Percentiles rank a stretch among this genome's conserved stretches.
phyloP scores from a whole-genome alignment of 2,797 vertebrate species.

The Jordanella pulchra region DNA sequence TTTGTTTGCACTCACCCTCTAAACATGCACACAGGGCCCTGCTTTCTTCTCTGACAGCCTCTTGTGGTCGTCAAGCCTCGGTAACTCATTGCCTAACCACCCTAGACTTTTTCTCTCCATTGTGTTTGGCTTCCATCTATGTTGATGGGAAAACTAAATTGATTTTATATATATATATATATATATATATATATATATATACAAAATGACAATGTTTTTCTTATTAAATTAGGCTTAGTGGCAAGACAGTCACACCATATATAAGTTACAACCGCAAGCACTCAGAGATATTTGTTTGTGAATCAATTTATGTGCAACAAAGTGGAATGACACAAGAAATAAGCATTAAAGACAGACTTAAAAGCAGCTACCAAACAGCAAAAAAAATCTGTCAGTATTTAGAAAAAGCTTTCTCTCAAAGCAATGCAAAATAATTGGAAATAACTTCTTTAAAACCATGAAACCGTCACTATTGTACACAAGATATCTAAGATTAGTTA shows the following conservation, averaged over 20 bases:
- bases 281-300: not conserved
- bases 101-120: slow-evolving; percentile 63
- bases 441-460: not conserved
- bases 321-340: not conserved
- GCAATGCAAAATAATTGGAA: not conserved
- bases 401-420: not conserved
- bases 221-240: slow-evolving; percentile 22
- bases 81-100: slow-evolving; percentile 71
- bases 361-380: not conserved
- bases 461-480: not conserved
- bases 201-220: too few relatives aligned
- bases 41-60: slow-evolving; percentile 73
- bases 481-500: not conserved
- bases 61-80: slow-evolving; percentile 72
- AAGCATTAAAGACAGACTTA: not conserved
- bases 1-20: slow-evolving; percentile 71
- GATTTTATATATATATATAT: too few relatives aligned
- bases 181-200: too few relatives aligned
- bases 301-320: not conserved
- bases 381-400: not conserved
- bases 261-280: not conserved
- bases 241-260: not conserved
- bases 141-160: slow-evolving; percentile 47
- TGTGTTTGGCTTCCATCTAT: slow-evolving; percentile 67
- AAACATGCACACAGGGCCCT: slow-evolving; percentile 67